Conservation (phyloP, 1,140 invertebrate species). For the Nephila pilipes region DNA sequence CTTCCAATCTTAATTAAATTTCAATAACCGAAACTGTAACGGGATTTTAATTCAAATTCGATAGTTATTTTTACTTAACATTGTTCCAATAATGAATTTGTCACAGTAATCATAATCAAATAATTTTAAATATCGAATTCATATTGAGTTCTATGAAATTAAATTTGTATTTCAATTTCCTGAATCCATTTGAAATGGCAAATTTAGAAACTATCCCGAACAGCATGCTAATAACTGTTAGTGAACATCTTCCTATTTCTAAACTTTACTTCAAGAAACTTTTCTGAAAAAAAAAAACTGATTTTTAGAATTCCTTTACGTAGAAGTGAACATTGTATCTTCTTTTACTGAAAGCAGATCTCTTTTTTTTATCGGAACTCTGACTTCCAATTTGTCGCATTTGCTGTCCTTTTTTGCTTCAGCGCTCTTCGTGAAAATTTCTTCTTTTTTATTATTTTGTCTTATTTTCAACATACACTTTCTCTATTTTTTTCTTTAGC, state of each 20-base stretch:
- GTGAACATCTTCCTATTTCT: neutral
- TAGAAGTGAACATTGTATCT: constrained; percentile 50
- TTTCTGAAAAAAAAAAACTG: neutral
- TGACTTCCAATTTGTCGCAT: constrained; percentile 44
- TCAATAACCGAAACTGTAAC: neutral
- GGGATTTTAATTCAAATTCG: constrained; percentile 18
- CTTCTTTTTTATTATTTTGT: neutral
- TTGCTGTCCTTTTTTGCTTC: constrained; percentile 7
- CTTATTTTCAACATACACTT: neutral
- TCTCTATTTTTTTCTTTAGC: neutral
- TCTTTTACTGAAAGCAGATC: constrained; percentile 14
- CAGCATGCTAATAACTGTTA: neutral
- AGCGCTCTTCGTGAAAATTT: constrained; percentile 1
- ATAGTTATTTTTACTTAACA: neutral
- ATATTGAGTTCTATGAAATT: neutral
- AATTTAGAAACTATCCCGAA: neutral
- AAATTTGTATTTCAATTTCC: neutral
- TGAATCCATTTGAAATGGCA: neutral
- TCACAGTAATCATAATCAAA: neutral
- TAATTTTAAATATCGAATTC: neutral
- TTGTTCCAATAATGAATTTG: neutral
- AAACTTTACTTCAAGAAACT: neutral
- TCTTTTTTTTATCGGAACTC: constrained; percentile 40
- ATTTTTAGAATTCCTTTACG: neutral
- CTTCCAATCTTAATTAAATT: neutral